These are phyloP conservation scores for Etheostoma perlongum DNA, from an alignment of 2,797 vertebrate species.

Conservation along the genomic window DNA sequence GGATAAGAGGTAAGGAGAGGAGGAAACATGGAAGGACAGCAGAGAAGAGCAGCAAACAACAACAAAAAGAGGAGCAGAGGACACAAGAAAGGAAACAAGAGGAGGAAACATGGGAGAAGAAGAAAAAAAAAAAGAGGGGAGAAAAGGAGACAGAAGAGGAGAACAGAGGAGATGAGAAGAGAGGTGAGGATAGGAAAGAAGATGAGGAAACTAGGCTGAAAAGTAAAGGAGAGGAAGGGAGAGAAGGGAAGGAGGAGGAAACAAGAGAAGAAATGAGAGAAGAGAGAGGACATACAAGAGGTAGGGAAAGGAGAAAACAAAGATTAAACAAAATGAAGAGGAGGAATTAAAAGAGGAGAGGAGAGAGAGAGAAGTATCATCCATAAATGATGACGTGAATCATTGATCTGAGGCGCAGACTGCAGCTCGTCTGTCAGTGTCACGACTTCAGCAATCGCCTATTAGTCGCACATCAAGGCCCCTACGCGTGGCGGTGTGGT, in stretches of 20 bases:
- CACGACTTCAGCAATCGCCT: slow-evolving; percentile 48
- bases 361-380: slow-evolving; percentile 53
- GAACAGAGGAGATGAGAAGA: no score
- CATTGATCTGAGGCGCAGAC: slow-evolving; percentile 63
- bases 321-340: no score
- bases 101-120: no score
- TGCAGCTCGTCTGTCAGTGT: slow-evolving; percentile 61
- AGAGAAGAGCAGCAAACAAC: no score
- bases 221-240: background rate
- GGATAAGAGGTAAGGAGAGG: no score
- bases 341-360: background rate
- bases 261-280: no score
- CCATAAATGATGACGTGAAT: slow-evolving; percentile 72
- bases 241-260: background rate
- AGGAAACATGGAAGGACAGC: no score
- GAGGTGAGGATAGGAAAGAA: no score
- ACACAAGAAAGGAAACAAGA: no score
- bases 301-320: background rate
- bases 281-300: background rate
- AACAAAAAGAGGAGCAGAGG: no score
- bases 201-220: background rate
- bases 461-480: slow-evolving; percentile 58
- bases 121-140: no score
- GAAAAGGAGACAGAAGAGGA: rapidly evolving
- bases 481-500: background rate